Base-by-base conservation (phyloP, 1,140 invertebrate species). In the Piezodorus guildinii region DNA sequence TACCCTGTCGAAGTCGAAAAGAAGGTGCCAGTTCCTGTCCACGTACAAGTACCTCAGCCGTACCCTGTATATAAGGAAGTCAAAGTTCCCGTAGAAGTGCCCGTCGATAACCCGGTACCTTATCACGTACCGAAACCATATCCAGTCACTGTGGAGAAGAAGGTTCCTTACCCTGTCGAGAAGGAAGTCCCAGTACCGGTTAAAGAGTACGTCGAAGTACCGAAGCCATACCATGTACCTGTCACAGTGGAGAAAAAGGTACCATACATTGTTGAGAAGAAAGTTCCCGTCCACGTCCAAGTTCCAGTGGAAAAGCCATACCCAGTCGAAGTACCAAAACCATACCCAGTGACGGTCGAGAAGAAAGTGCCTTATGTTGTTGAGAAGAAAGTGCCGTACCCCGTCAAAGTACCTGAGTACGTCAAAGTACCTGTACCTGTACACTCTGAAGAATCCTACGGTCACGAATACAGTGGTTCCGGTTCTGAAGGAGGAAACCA, bases 211-310 rank as follows among this genome's bases (percentile, higher is more conserved):
- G 54, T 69, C 1, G 68, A 69, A 52, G 46, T 49, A 1, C 46
- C 46, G 5, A 52, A 54, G 9, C 65, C 65, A 0, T 83, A 83
- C 73, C 46, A 49, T 14, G 46, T 49, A 19, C 81, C 82, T 51
- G 81, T 85, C 6, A 77, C 81, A 49, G 62, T 84, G 25, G 82
- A 85, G 67, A 85, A 83, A 65, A 84, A 84, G 71, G 82, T 87
- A 58, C 82, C 82, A 2, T 76, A 78, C 69, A 77, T 77, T 10
- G 67, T 68, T 34, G 65, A 68, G 39, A 69, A 69, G 45, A 66
- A 69, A 67, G 44, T 61, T 63, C 66, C 68, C 14, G 68, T 69
- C 8, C 64, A 67, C n/a, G 66, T 69, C 5, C 25, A 39, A 21
- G 62, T 64, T 21, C 66, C 68, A 19, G 68, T 69, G 2, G 68